Conservation (phyloP, 2,888 invertebrate species). For the Dicyrtomina minuta region DNA sequence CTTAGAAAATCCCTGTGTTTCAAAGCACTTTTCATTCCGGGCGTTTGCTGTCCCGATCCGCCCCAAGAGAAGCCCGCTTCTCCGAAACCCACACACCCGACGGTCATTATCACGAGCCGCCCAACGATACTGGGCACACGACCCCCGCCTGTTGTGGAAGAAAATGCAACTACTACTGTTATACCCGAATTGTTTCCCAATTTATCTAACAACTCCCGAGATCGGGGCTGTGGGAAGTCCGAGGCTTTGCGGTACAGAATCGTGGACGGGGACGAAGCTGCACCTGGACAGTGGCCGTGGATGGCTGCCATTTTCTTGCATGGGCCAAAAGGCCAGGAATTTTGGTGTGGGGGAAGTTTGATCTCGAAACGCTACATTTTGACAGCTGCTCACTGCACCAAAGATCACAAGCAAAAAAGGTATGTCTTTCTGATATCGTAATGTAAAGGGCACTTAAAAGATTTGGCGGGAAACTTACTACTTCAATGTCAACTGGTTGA, state of each 20-base stretch:
- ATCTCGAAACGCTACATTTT: conserved; percentile 75
- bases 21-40: conserved; percentile 86
- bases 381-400: conserved; percentile 91
- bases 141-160: conserved; percentile 35
- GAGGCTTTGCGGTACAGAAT: conserved; percentile 67
- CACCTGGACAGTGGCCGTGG: conserved; percentile 75
- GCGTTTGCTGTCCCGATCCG: conserved; percentile 78
- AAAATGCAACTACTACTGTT: conserved; percentile 48
- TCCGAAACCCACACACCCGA: conserved; percentile 29
- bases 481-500: no score
- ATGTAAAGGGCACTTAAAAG: no score
- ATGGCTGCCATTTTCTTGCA: conserved; percentile 92
- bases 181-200: conserved; percentile 33
- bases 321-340: conserved; percentile 79
- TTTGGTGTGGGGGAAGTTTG: conserved; percentile 91
- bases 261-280: conserved; percentile 70
- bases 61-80: conserved; percentile 43
- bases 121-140: conserved; percentile 35
- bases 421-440: no score
- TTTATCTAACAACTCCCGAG: conserved; percentile 1
- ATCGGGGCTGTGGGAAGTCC: conserved; percentile 68
- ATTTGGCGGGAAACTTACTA: no score
- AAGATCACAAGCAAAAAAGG: conserved; percentile 85
- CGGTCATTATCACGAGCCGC: conserved; percentile 33
- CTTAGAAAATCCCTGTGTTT: conserved; percentile 85